These are phyloP conservation scores for Protomyctophum bolini DNA, from an alignment of 2,113 vertebrate species.

Conservation along the genomic window DNA sequence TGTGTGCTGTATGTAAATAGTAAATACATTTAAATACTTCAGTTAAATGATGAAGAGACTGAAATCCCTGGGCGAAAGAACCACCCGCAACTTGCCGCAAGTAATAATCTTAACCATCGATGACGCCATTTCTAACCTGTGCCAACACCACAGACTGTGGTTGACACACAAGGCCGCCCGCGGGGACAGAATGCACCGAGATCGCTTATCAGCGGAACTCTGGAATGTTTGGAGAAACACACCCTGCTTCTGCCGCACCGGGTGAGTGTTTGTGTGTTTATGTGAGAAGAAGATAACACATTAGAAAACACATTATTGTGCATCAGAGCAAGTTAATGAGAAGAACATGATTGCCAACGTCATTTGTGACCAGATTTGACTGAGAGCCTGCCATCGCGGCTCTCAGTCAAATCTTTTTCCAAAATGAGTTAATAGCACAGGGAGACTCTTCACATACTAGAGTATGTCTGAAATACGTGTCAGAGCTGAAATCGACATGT, in stretches of 20 bases:
- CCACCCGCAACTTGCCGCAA: not conserved
- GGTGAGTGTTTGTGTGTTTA: not conserved
- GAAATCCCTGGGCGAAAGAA: not conserved
- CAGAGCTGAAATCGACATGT: too few relatives aligned
- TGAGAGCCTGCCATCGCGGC: too few relatives aligned
- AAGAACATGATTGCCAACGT: too few relatives aligned
- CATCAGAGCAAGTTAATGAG: too few relatives aligned
- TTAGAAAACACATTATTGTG: too few relatives aligned
- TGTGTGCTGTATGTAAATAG: not conserved
- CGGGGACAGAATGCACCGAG: slow-evolving; percentile 15
- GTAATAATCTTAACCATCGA: not conserved
- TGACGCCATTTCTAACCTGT: slow-evolving; percentile 4
- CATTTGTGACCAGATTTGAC: too few relatives aligned
- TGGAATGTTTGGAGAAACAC: slow-evolving; percentile 46
- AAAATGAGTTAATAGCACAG: too few relatives aligned
- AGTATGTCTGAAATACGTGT: too few relatives aligned
- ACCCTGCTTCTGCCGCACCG: not conserved
- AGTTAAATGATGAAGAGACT: not conserved
- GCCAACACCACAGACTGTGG: not conserved
- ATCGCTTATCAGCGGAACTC: slow-evolving; percentile 44
- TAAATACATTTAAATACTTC: not conserved
- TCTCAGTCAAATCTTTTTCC: too few relatives aligned
- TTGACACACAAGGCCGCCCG: slow-evolving; percentile 19
- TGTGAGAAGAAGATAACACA: not conserved
- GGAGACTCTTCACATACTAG: too few relatives aligned